Evolutionary conservation across 2,113 vertebrate species (phyloP), one percentile per base, ranked within the genome.

Genomic region (Lonchura striata): DNA sequence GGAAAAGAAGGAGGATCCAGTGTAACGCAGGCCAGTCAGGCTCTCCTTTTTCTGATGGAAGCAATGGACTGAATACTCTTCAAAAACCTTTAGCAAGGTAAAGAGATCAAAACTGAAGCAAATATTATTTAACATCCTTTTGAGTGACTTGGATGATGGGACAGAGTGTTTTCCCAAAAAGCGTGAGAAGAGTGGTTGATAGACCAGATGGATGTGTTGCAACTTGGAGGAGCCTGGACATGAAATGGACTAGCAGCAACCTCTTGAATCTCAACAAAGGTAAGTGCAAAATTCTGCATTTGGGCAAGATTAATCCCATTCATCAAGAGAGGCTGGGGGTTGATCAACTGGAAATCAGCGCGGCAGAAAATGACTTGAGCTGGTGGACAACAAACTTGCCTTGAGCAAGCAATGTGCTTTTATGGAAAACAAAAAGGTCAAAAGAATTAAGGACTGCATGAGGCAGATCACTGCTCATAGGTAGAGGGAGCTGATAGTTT

Each of bases 271-370:
- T 76, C 35, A 76, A 14, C 14, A 66, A 68, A 44, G 7, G 3
- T 16, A 76, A 41, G 5, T 44, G 7, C 6, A 83, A 86, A 83
- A 24, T 21, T 33, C 2, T 86, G 4, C 19, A 21, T 60, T 59
- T 69, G 37, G 18, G n/a, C 31, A 60, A 80, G 21, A 77, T 52
- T 23, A 69, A 35, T 30, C 4, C 15, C 14, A 39, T 0, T 0
- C 13, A 33, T 30, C 5, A 65, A 17, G 22, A 61, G 9, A 74
- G 14, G 3, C 5, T 52, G 15, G 10, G 6, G 1, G 2, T 3
- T 50, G 7, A 17, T 41, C 7, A 42, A 6, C 25, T 54, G 54
- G 13, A 78, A 68, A 64, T 16, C 6, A 42, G 7, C 27, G 10
- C n/a, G 33, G 14, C 19, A 88, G 46, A 70, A 90, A 69, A 74